Percentiles rank a stretch among this genome's conserved stretches.
phyloP scores from a whole-genome alignment of 2,888 invertebrate species.

The Mythimna pallens region DNA sequence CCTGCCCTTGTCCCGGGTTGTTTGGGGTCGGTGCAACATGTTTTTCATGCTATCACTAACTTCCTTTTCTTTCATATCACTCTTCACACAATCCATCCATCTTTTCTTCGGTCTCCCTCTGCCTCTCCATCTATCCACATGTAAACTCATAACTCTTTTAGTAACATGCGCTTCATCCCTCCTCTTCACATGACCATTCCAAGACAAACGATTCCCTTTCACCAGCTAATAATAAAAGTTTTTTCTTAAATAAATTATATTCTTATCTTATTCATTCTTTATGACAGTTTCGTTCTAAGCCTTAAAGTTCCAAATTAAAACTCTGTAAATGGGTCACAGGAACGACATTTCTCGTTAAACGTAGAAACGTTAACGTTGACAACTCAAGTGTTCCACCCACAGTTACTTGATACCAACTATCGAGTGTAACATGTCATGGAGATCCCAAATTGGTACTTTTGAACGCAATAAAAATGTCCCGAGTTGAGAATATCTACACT shows the following conservation, averaged over 20 bases:
- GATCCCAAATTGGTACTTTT: conserved; percentile 78
- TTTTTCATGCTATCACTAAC: too few relatives aligned
- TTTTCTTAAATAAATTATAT: background rate
- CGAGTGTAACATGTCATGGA: conserved; percentile 71
- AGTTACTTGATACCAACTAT: conserved; percentile 64
- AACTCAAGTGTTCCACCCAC: conserved; percentile 50
- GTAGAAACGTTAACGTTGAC: conserved; percentile 8
- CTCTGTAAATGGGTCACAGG: conserved; percentile 7
- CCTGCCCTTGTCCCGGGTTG: too few relatives aligned
- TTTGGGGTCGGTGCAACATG: too few relatives aligned
- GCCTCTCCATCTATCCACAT: too few relatives aligned
- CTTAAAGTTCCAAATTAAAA: background rate
- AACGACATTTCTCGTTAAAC: conserved; percentile 54
- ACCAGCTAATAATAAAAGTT: background rate
- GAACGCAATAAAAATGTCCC: conserved; percentile 71
- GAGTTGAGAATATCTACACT: conserved; percentile 25
- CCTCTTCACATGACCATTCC: too few relatives aligned
- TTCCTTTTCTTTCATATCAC: too few relatives aligned
- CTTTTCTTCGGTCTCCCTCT: too few relatives aligned
- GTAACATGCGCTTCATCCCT: too few relatives aligned
- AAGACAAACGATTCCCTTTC: too few relatives aligned
- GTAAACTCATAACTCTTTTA: too few relatives aligned
- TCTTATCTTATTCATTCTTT: background rate
- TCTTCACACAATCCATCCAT: too few relatives aligned
- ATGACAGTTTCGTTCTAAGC: background rate